Evolutionary conservation across 2,113 vertebrate species (phyloP).

Genomic region (Zingel zingel): DNA sequence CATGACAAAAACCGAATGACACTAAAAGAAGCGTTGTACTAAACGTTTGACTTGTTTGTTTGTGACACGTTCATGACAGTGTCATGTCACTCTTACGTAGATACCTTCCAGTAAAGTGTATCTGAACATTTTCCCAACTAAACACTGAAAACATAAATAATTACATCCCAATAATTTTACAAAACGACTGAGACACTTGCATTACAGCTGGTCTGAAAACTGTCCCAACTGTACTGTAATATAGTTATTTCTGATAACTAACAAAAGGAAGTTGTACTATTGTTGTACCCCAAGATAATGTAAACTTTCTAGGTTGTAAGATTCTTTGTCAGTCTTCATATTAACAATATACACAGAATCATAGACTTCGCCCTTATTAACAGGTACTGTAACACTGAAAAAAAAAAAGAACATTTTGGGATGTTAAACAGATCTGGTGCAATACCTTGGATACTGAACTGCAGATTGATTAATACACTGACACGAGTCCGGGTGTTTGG

Average conservation of each 20-base stretch:
- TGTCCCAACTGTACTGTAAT: neutral
- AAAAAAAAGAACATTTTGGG: neutral
- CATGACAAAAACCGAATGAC: no score
- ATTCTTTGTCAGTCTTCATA: neutral
- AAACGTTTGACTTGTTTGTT: no score
- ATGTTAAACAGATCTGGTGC: neutral
- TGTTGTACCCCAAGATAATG: neutral
- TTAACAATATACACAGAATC: neutral
- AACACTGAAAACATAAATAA: neutral
- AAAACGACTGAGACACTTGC: slow-evolving; percentile 55
- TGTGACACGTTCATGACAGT: no score
- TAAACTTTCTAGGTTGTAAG: neutral
- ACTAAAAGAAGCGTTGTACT: no score
- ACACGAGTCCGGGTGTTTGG: neutral
- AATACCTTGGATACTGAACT: neutral
- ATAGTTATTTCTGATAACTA: neutral
- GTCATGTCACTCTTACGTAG: no score
- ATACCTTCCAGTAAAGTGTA: no score
- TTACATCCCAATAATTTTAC: slow-evolving; percentile 8
- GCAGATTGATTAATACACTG: neutral
- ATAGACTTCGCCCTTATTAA: neutral
- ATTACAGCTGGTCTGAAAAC: slow-evolving; percentile 33
- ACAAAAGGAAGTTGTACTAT: slow-evolving; percentile 10
- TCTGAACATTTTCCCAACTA: neutral
- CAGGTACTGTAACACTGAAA: neutral